phyloP scores from a whole-genome alignment of 1,140 invertebrate genomes.

The Globodera rostochiensis region DNA sequence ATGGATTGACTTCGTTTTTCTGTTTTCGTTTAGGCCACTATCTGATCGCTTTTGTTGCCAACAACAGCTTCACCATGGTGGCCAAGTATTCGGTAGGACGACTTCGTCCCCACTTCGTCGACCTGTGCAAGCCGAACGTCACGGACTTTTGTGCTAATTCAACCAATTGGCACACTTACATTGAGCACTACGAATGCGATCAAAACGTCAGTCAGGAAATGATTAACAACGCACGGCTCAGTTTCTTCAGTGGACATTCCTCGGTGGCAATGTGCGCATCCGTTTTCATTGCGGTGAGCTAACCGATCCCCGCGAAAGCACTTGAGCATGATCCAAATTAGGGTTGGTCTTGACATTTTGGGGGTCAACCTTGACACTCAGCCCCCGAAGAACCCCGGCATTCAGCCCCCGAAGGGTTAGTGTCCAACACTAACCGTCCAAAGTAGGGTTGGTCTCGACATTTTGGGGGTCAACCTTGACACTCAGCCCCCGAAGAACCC shows the following conservation, averaged over 20 bases:
- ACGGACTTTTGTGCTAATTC: conserved; percentile 25
- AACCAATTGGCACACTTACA: conserved; percentile 17
- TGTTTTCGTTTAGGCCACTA: conserved; percentile 37
- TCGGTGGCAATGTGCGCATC: conserved; percentile 39
- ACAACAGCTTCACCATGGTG: conserved; percentile 68
- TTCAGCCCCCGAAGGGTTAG: too few species aligned
- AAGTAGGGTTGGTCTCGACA: too few species aligned
- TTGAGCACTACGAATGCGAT: conserved; percentile 4
- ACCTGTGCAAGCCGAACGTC: conserved; percentile 69
- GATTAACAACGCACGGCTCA: conserved; percentile 39
- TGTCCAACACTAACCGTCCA: too few species aligned
- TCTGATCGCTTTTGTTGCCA: conserved; percentile 27
- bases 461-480: too few species aligned
- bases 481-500: too few species aligned
- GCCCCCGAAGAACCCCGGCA: too few species aligned
- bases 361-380: too few species aligned
- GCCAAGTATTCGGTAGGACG: conserved; percentile 86
- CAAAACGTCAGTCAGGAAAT: background rate
- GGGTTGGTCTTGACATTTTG: too few species aligned
- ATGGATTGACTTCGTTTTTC: background rate
- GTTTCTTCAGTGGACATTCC: conserved; percentile 47
- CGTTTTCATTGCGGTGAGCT: conserved; percentile 31
- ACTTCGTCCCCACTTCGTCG: conserved; percentile 86
- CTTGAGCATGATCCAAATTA: too few species aligned
- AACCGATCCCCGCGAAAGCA: too few species aligned